Evolutionary conservation across 2,888 invertebrate species (phyloP).

Genomic region (Ptilodon capucinus): DNA sequence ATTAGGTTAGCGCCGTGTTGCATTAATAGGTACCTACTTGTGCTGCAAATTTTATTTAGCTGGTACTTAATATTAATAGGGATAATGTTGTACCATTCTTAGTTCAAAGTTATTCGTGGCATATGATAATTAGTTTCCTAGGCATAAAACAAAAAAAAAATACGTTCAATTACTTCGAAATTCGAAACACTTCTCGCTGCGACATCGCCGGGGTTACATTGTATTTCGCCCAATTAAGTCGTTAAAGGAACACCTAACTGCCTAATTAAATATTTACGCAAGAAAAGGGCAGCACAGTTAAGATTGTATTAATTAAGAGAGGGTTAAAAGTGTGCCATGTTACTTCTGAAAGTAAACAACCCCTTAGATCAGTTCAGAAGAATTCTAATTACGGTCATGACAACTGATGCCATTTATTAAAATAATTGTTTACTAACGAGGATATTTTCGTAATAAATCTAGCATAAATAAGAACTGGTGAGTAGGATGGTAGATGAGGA

Average conservation of each 20-base stretch:
- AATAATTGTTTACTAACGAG: no score
- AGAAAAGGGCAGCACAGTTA: constrained; percentile 59
- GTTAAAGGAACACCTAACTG: constrained; percentile 53
- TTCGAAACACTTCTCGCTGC: constrained; percentile 16
- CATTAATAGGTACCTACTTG: neutral
- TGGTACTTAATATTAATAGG: no score
- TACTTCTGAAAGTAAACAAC: constrained; percentile 1
- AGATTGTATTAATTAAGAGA: constrained; percentile 61
- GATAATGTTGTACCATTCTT: no score
- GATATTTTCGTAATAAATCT: no score
- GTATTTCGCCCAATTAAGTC: constrained; percentile 64
- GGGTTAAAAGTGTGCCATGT: constrained; percentile 16
- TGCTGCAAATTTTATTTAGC: no score
- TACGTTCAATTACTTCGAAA: constrained; percentile 2
- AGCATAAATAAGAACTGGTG: no score
- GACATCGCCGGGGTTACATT: constrained; percentile 31
- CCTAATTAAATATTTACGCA: constrained; percentile 70
- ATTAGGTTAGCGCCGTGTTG: neutral
- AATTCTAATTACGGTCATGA: no score
- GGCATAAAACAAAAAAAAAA: no score
- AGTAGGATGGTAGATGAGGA: no score
- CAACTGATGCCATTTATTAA: no score
- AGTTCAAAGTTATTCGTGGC: no score
- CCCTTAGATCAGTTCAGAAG: constrained; percentile 8
- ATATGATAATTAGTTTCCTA: no score